These are phyloP conservation scores for Zeugodacus cucurbitae DNA, from an alignment of 1,140 invertebrate species.

Conservation along the genomic window DNA sequence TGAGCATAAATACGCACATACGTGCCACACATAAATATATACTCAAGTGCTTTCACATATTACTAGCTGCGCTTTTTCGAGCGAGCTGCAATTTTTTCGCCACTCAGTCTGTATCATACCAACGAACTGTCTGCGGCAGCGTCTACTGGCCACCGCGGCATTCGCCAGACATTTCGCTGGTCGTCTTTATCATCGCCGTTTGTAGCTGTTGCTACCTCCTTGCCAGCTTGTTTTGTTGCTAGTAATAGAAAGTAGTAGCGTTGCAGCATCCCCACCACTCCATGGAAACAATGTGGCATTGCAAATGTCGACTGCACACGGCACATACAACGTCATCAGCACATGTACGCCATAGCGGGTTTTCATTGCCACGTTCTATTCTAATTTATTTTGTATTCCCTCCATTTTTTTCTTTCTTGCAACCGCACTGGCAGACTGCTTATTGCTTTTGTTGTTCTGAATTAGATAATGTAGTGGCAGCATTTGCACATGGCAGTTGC, in stretches of 20 bases:
- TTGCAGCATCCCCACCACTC: background rate
- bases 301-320: background rate
- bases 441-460: background rate
- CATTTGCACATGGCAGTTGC: background rate
- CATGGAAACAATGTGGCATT: background rate
- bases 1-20: background rate
- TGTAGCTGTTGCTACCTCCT: background rate
- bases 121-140: background rate
- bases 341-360: background rate
- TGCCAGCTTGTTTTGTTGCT: background rate
- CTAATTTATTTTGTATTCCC: background rate
- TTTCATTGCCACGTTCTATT: conserved; percentile 21
- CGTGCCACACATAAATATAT: background rate
- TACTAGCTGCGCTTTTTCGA: too few species aligned
- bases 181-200: background rate
- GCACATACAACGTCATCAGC: background rate
- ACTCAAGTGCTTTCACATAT: too few species aligned
- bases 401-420: background rate
- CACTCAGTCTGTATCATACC: background rate
- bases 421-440: background rate
- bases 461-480: background rate
- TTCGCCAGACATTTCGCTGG: background rate
- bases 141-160: background rate
- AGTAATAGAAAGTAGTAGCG: background rate
- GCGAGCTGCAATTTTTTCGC: background rate